Evolutionary conservation across 2,113 vertebrate genomes (phyloP).

Genomic region (Carassius carassius): DNA sequence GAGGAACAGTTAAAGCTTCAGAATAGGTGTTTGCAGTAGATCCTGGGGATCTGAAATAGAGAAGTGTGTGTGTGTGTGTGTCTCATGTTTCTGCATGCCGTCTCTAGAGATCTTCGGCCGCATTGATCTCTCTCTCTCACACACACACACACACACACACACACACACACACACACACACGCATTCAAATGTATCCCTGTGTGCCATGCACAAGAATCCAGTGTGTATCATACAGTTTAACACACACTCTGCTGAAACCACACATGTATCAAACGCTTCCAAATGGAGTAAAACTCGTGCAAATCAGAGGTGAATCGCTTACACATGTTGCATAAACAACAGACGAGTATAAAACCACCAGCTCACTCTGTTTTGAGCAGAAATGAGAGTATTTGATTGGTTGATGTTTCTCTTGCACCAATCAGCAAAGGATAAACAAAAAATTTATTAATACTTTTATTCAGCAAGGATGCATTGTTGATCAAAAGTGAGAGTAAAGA

Average conservation of each 20-base stretch:
- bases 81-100: background rate
- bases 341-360: background rate
- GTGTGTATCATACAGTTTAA: background rate
- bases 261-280: slow-evolving; percentile 26
- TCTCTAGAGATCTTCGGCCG: background rate
- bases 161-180: background rate
- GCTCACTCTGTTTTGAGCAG: background rate
- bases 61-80: background rate
- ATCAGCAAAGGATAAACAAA: background rate
- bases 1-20: background rate
- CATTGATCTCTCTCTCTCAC: slow-evolving; percentile 27
- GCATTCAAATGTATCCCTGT: background rate
- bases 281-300: background rate
- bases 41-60: background rate
- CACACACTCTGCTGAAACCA: background rate
- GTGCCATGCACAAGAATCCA: background rate
- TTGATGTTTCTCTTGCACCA: background rate
- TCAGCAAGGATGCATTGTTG: background rate
- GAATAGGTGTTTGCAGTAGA: background rate
- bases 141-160: background rate
- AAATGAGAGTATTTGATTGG: background rate
- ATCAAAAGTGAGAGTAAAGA: background rate
- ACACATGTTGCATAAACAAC: background rate
- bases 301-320: background rate
- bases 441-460: background rate